Evolutionary conservation across 2,888 invertebrate genomes (phyloP), one percentile per base, ranked within the genome.

Genomic region (Entomobrya proxima): DNA sequence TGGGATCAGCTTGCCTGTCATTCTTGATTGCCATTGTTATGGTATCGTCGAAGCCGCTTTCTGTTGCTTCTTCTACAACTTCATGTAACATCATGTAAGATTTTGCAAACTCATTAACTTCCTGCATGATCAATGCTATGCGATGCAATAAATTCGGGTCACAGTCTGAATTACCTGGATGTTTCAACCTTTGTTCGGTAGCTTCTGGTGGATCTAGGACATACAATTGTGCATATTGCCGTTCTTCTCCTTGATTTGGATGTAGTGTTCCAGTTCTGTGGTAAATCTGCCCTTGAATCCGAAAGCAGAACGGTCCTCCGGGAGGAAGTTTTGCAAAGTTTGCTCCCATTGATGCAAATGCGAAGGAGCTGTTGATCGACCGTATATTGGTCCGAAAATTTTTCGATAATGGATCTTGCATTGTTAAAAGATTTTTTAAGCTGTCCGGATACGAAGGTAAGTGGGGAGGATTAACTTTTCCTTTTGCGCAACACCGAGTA

Each of bases 211-310:
- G 24, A 64, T 77, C 77, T 9, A 58, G 27, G 18, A 75, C 50
- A 24, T 75, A 75, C 21, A 75, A 50, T 24, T 75, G 75, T 47
- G 75, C 75, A 50, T 24, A 75, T 24, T 44, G 5, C 21, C 47
- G 21, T 13, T 27, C 18, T 50, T 47, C 27, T 2, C 27, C 50
- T 44, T 40, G 47, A 27, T 44, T 21, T 7, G 75, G 75, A 50
- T 75, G 44, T 15, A 75, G 30, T 9, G 50, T 24, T 4, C 47
- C 6, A n/a, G n/a, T n/a, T n/a, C n/a, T n/a, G n/a, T n/a, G n/a
- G n/a, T n/a, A n/a, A n/a, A n/a, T n/a, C n/a, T n/a, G n/a, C n/a
- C n/a, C n/a, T n/a, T n/a, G n/a, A n/a, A n/a, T n/a, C n/a, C n/a
- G n/a, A n/a, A n/a, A n/a, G n/a, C n/a, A n/a, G n/a, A n/a, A n/a